Evolutionary conservation across 2,797 vertebrate species (phyloP).

Genomic region (Sebastes hopkinsi): DNA sequence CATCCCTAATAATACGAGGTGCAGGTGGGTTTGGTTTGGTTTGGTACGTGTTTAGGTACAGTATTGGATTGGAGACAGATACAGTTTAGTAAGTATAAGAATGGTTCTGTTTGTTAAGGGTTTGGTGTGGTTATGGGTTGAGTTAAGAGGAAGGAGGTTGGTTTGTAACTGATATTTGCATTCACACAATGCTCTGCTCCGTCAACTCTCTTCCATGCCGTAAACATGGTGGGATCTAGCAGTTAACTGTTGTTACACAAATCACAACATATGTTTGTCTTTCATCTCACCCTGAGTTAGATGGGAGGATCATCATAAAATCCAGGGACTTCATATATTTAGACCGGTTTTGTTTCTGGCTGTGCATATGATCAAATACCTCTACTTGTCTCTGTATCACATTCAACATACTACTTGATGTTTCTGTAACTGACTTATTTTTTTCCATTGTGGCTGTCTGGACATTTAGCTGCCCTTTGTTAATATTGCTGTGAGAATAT

Average conservation of each 20-base stretch:
- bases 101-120: not conserved
- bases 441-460: constrained; percentile 27
- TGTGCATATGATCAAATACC: constrained; percentile 57
- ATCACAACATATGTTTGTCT: not conserved
- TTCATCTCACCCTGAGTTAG: not conserved
- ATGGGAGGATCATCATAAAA: not conserved
- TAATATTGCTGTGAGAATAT: constrained; percentile 51
- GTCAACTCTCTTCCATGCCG: constrained; percentile 35
- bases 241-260: not conserved
- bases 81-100: not conserved
- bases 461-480: constrained; percentile 46
- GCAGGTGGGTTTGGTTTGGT: not conserved
- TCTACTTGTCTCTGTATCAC: constrained; percentile 43
- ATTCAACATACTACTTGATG: constrained; percentile 15
- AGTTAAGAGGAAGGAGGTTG: not conserved
- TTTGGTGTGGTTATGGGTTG: not conserved
- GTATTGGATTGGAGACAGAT: not conserved
- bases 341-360: constrained; percentile 14
- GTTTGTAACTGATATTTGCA: not conserved
- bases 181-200: not conserved
- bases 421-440: constrained; percentile 37
- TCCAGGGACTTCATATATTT: not conserved
- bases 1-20: not conserved
- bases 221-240: not conserved
- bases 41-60: not conserved